phyloP scores from a whole-genome alignment of 2,113 vertebrate genomes.

The Mus pahari region DNA sequence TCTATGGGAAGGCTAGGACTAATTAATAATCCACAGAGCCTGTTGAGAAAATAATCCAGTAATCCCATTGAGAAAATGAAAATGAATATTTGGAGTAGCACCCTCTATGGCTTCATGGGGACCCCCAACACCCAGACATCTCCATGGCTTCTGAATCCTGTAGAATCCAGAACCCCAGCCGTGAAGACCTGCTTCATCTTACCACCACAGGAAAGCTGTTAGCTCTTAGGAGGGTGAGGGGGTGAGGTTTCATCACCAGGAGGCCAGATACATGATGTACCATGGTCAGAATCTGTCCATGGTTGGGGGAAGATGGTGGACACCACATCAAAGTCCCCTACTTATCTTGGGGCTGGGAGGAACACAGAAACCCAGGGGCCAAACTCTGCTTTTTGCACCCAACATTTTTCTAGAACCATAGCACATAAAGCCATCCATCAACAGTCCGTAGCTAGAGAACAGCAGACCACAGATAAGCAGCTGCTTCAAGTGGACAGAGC shows the following conservation, averaged over 20 bases:
- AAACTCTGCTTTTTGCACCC: not conserved
- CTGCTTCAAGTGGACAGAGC: not conserved
- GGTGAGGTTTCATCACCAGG: not conserved
- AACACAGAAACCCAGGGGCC: not conserved
- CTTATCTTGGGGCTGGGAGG: not conserved
- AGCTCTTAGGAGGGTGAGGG: not conserved
- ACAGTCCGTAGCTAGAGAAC: rapidly evolving
- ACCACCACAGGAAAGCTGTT: rapidly evolving
- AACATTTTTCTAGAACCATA: not conserved
- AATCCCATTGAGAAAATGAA: not conserved
- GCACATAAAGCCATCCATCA: not conserved
- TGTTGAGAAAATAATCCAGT: too few species aligned
- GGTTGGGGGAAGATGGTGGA: rapidly evolving
- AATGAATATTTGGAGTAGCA: not conserved
- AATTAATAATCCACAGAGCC: not conserved
- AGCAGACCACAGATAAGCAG: rapidly evolving
- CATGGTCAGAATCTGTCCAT: not conserved
- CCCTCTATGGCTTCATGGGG: not conserved
- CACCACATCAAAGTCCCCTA: not conserved
- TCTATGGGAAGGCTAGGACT: not conserved
- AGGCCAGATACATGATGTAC: rapidly evolving
- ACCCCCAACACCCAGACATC: not conserved
- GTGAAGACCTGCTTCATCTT: not conserved
- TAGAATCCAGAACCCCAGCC: not conserved
- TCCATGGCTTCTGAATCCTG: not conserved